Percentiles rank a stretch among this genome's conserved stretches.
These are phyloP conservation scores for Anolis sagrei DNA, from an alignment of 2,113 vertebrate species.

Conservation along the genomic window DNA sequence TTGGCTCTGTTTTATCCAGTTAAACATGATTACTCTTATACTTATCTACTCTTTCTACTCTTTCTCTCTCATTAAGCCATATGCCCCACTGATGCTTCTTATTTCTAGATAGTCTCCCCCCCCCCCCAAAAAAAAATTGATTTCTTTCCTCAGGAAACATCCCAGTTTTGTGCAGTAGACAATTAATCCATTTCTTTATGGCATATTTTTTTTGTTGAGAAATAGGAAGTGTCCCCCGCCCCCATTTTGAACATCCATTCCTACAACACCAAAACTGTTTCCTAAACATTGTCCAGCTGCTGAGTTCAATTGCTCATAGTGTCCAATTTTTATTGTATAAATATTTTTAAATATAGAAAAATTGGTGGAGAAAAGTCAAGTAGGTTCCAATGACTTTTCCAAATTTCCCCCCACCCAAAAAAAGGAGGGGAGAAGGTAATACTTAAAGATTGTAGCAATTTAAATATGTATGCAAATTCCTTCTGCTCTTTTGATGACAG, in stretches of 20 bases:
- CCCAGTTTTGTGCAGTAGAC: not conserved
- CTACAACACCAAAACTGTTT: not conserved
- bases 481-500: not conserved
- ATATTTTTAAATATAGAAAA: constrained; percentile 9
- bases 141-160: constrained; percentile 65
- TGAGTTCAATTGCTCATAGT: not conserved
- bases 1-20: constrained; percentile 73
- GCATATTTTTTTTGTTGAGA: constrained; percentile 39
- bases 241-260: constrained; percentile 48
- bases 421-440: not conserved
- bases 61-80: not conserved
- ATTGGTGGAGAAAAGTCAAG: not conserved
- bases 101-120: constrained; percentile 49
- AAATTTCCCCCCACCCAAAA: no score
- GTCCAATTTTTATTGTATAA: not conserved
- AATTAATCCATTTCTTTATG: constrained; percentile 53
- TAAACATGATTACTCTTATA: constrained; percentile 64
- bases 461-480: not conserved
- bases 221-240: no score
- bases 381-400: not conserved
- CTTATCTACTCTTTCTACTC: constrained; percentile 59
- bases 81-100: constrained; percentile 16
- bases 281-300: constrained; percentile 23
- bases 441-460: not conserved
- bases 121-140: no score